Percentiles rank a stretch among this genome's conserved stretches.
phyloP scores from a whole-genome alignment of 2,113 vertebrate species.

The Oryzias celebensis region DNA sequence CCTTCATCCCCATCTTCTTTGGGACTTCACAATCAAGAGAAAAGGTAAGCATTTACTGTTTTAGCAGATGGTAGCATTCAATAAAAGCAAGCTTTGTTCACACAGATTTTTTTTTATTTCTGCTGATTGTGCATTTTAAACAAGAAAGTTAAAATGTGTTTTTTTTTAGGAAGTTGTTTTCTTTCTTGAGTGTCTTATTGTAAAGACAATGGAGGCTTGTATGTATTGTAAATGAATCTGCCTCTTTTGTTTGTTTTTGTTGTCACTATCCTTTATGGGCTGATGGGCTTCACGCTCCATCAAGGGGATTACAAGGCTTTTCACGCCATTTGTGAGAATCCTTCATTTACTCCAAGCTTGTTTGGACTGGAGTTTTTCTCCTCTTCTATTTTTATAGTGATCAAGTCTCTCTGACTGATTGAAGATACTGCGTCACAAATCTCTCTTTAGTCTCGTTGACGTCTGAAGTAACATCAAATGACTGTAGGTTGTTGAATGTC shows the following conservation, averaged over 20 bases:
- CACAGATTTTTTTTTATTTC: neutral
- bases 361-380: conserved; percentile 25
- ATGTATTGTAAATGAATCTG: conserved; percentile 15
- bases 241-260: conserved; percentile 28
- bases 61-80: neutral
- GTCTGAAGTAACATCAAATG: conserved; percentile 38
- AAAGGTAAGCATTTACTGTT: conserved; percentile 65
- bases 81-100: neutral
- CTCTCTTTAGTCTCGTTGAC: conserved; percentile 23
- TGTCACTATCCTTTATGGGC: conserved; percentile 37
- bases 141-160: conserved; percentile 15
- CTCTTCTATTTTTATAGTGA: conserved; percentile 27
- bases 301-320: conserved; percentile 38
- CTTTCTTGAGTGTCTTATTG: conserved; percentile 20
- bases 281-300: conserved; percentile 34
- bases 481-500: conserved; percentile 19
- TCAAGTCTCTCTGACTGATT: conserved; percentile 24
- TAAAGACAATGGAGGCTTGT: conserved; percentile 39
- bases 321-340: conserved; percentile 28
- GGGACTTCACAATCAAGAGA: conserved; percentile 92
- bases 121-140: conserved; percentile 1
- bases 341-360: conserved; percentile 42
- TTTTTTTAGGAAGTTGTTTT: conserved; percentile 27
- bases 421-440: conserved; percentile 22
- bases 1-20: conserved; percentile 98